phyloP scores from a whole-genome alignment of 2,888 invertebrate genomes.

The Dione vanillae region DNA sequence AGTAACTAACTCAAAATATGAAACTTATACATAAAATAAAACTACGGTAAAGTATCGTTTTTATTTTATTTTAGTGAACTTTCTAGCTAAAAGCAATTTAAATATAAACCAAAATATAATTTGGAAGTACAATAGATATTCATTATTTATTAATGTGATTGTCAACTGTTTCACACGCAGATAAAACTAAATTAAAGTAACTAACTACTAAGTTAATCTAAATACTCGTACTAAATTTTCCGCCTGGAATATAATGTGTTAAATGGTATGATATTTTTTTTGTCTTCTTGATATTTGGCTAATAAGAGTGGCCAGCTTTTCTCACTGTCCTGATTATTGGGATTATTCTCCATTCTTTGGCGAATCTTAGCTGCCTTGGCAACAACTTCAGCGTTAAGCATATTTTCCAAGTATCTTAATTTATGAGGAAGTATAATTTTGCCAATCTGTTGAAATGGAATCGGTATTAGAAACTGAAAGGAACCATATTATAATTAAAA shows the following conservation, averaged over 20 bases:
- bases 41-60: too few species aligned
- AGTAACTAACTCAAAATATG: too few species aligned
- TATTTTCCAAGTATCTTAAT: conserved; percentile 74
- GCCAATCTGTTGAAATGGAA: conserved; percentile 60
- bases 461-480: not conserved
- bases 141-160: too few species aligned
- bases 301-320: conserved; percentile 72
- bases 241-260: conserved; percentile 57
- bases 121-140: too few species aligned
- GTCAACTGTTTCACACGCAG: not conserved
- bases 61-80: too few species aligned
- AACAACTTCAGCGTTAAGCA: conserved; percentile 75
- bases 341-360: conserved; percentile 69
- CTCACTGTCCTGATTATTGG: conserved; percentile 65
- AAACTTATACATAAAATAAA: too few species aligned
- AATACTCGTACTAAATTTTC: conserved; percentile 27
- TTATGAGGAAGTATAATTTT: conserved; percentile 77
- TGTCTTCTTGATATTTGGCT: conserved; percentile 68
- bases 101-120: too few species aligned
- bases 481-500: too few species aligned
- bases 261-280: conserved; percentile 50
- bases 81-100: too few species aligned
- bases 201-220: not conserved
- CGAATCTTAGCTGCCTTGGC: conserved; percentile 75
- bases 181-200: not conserved